Evolutionary conservation across 2,797 vertebrate species (phyloP), one percentile per base, ranked within the genome.

Genomic region (Austrolebias charrua): DNA sequence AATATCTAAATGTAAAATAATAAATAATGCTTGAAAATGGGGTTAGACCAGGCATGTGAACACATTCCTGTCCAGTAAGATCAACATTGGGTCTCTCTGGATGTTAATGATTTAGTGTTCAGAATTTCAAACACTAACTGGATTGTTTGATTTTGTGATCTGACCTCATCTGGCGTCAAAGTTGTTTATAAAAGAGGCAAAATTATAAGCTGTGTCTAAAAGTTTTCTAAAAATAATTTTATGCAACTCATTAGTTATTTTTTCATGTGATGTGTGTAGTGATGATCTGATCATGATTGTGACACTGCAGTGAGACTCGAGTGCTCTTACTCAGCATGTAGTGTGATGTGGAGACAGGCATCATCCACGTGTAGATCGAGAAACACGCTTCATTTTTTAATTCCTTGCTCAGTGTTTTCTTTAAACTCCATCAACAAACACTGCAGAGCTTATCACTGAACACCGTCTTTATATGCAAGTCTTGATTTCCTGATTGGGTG

Each of bases 401-500:
- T 35, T 44, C 46, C 29, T 57, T 73, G 76, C 80, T 51, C 71
- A 16, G 52, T 8, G 48, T 55, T 78, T 67, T 59, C 48, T 70
- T 58, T 64, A 63, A 81, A 78, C 65, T 69, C 60, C 29, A 71
- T 57, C 69, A 75, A 75, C 82, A 87, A 85, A 79, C 63, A 69
- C 29, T 64, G 56, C 53, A 29, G 47, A 52, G 62, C 45, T 72
- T 11, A 44, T 72, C 76, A 76, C 82, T 75, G 86, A 81, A 85
- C 71, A 65, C 11, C 1, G 54, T 43, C 53, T 67, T 61, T 78
- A 52, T 71, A 58, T 84, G 60, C 76, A 71, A 71, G 61, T 57
- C 66, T 78, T 20, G 24, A 84, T 84, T 87, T 83, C 76, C 82
- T 85, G 85, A 85, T 84, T 78, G 71, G 78, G 71, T 84, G 81